Percentiles rank a stretch among this genome's conserved stretches.
Conservation (phyloP, 2,888 invertebrate genomes). For the Pachymerium ferrugineum region DNA sequence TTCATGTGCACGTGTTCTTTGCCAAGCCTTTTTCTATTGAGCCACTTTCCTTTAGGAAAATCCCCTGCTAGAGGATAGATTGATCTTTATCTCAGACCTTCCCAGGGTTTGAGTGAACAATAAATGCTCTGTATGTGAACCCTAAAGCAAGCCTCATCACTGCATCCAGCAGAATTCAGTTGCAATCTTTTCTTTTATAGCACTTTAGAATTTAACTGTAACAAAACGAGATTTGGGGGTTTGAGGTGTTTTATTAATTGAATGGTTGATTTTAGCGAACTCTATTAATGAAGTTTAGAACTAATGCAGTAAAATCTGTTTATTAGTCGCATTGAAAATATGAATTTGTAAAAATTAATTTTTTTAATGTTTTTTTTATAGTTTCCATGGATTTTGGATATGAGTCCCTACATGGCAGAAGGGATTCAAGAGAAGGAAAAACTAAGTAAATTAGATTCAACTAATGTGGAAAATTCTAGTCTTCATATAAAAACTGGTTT, state of each 20-base stretch:
- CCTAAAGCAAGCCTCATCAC: conserved; percentile 38
- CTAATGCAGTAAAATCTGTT: too few species aligned
- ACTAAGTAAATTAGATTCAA: conserved; percentile 25
- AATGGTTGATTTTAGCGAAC: too few species aligned
- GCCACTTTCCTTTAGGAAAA: conserved; percentile 33
- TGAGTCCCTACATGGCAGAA: conserved; percentile 53
- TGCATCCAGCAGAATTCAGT: conserved; percentile 28
- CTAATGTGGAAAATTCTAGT: conserved; percentile 30
- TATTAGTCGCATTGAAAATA: too few species aligned
- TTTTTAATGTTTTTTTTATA: conserved; percentile 39
- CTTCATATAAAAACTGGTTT: conserved; percentile 30
- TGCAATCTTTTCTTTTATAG: not conserved
- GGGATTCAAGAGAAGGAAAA: conserved; percentile 44
- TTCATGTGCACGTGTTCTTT: conserved; percentile 34
- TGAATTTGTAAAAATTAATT: not conserved
- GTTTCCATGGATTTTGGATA: conserved; percentile 53
- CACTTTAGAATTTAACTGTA: too few species aligned
- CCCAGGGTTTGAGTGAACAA: conserved; percentile 35
- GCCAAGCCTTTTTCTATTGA: conserved; percentile 36
- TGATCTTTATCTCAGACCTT: conserved; percentile 38
- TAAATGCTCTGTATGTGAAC: conserved; percentile 35
- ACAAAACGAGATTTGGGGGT: too few species aligned
- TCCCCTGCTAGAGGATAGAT: conserved; percentile 36
- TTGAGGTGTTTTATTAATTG: too few species aligned
- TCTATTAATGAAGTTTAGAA: too few species aligned